These are phyloP conservation scores for Hippocampus abdominalis DNA, from an alignment of 2,113 vertebrate genomes.

Conservation along the genomic window DNA sequence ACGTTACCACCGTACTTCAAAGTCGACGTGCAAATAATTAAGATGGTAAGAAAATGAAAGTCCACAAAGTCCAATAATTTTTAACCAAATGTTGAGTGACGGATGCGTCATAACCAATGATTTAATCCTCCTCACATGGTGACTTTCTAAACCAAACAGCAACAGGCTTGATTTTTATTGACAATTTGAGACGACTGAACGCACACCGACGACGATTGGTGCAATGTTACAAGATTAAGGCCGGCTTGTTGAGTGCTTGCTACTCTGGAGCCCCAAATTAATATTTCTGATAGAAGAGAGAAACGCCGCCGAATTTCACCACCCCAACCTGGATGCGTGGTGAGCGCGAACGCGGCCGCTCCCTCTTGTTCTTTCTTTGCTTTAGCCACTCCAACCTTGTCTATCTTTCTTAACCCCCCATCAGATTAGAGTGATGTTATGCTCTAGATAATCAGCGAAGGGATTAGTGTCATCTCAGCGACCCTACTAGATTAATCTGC, in stretches of 20 bases:
- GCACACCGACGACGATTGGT: no score
- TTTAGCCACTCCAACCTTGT: slow-evolving; percentile 41
- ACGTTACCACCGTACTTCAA: no score
- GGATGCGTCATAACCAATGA: no score
- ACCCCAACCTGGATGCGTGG: slow-evolving; percentile 25
- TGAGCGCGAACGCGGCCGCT: slow-evolving; percentile 15
- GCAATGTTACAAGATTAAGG: no score
- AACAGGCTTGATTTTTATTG: no score
- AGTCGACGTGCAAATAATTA: no score
- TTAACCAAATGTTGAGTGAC: no score
- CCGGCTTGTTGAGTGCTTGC: not conserved
- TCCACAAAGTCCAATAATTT: no score
- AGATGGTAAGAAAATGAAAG: no score
- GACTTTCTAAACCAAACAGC: no score
- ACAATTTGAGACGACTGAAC: no score
- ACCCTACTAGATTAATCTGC: slow-evolving; percentile 65
- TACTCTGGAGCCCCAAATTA: not conserved
- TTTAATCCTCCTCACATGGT: no score
- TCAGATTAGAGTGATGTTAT: slow-evolving; percentile 70
- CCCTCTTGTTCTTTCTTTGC: slow-evolving; percentile 1
- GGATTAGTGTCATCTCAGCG: slow-evolving; percentile 71
- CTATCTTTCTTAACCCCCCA: slow-evolving; percentile 51
- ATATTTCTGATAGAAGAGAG: slow-evolving; percentile 3
- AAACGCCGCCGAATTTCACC: slow-evolving; percentile 22
- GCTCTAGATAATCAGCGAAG: slow-evolving; percentile 69